Conservation (phyloP, 2,888 invertebrate genomes). For the Apodemia mormo region DNA sequence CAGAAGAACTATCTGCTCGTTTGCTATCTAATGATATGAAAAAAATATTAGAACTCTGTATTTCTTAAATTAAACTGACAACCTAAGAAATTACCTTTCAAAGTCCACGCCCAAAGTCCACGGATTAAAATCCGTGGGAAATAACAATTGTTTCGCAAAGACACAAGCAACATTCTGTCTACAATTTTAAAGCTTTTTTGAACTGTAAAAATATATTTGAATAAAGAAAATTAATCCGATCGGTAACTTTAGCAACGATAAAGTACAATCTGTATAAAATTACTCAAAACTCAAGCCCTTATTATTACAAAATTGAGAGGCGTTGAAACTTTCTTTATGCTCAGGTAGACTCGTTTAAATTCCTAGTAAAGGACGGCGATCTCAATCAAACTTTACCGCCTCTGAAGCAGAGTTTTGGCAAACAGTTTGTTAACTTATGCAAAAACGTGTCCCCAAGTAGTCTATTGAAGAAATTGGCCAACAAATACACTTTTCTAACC, state of each 20-base stretch:
- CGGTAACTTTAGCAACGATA: not conserved
- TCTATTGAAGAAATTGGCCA: constrained; percentile 28
- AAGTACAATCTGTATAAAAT: constrained; percentile 5
- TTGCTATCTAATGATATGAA: no score
- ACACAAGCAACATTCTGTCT: no score
- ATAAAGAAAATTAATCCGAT: not conserved
- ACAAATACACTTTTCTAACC: constrained; percentile 29
- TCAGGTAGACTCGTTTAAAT: constrained; percentile 54
- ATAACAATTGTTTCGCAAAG: no score
- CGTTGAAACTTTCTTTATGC: not conserved
- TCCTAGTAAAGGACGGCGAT: constrained; percentile 58
- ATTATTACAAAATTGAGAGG: constrained; percentile 3
- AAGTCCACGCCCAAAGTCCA: no score
- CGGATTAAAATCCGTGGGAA: no score
- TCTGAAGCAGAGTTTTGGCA: constrained; percentile 53
- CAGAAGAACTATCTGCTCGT: no score
- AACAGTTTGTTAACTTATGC: constrained; percentile 56
- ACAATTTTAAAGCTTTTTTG: no score
- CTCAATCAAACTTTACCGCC: constrained; percentile 67
- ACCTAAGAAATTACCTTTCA: no score
- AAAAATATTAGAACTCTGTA: no score
- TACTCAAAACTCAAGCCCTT: not conserved
- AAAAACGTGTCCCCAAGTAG: constrained; percentile 41
- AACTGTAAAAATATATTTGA: no score
- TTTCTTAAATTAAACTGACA: no score